phyloP scores from a whole-genome alignment of 1,140 invertebrate species.

The Akabosia matsudoensis region DNA sequence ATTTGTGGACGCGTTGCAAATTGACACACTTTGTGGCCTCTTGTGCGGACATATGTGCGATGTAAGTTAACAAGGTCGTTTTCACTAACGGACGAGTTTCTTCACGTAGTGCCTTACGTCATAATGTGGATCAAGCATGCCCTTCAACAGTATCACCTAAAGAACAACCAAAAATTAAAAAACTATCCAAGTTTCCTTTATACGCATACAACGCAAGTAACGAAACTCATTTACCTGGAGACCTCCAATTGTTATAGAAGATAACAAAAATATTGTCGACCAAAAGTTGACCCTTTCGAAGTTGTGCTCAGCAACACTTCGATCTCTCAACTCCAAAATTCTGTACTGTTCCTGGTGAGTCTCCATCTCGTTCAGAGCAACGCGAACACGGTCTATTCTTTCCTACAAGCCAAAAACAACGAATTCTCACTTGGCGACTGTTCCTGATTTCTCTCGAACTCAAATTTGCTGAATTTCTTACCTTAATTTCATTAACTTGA shows the following conservation, averaged over 20 bases:
- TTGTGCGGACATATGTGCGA: neutral
- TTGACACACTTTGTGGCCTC: neutral
- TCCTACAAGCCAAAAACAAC: conserved; percentile 50
- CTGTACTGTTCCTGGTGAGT: conserved; percentile 69
- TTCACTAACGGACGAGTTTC: neutral
- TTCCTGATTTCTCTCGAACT: neutral
- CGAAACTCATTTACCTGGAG: conserved; percentile 56
- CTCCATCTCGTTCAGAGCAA: conserved; percentile 61
- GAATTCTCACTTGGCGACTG: conserved; percentile 5
- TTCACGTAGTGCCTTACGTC: neutral
- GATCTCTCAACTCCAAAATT: conserved; percentile 70
- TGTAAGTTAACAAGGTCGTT: neutral
- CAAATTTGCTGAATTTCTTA: conserved; percentile 44
- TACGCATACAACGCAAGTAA: neutral
- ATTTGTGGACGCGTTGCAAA: neutral
- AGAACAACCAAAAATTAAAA: neutral
- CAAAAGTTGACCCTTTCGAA: conserved; percentile 69
- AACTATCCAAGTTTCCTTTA: neutral
- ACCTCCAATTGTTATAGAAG: conserved; percentile 68
- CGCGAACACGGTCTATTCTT: conserved; percentile 59
- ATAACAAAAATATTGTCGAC: conserved; percentile 65
- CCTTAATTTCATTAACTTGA: conserved; percentile 64
- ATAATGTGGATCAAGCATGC: neutral
- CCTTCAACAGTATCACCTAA: conserved; percentile 9
- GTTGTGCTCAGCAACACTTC: conserved; percentile 73